Base-by-base conservation (phyloP, 2,797 vertebrate genomes). In the Dendrocincla fuliginosa region DNA sequence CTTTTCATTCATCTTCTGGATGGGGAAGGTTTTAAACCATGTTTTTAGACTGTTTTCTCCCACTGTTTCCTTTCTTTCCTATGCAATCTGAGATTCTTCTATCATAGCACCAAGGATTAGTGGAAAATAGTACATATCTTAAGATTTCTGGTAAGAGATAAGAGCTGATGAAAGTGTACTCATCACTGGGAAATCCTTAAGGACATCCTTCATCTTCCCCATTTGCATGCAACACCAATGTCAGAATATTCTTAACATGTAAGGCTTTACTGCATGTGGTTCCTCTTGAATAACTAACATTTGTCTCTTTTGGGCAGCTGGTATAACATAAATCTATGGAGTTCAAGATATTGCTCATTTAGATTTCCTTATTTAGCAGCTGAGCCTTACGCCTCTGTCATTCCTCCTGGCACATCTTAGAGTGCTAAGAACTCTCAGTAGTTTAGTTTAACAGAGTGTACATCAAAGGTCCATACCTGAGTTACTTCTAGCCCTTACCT, bases 331-430 rank as follows among this genome's bases (percentile, higher is more conserved):
- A 73, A 86, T 67, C 76, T 78, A 55, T 49, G 42, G 69, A 93
- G 55, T 86, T 82, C 55, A 41, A 91, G 84, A 69, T 73, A 94
- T 19, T 82, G 76, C 52, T 93, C 73, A 84, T 91, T 95, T 91
- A 79, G 41, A 67, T 88, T 90, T 88, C 84, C 37, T 90, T 84
- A 70, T 92, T 95, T 94, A 92, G 63, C 63, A 78, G 59, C 63
- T 86, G 76, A 91, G 52, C 52, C 55, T 94, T 80, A 69, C 7
- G 6, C 63, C 52, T 84, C 88, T 76, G 74, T 87, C 74, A 76
- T 84, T 92, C 88, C 64, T 95, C 47, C 89, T 90, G 69, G 71
- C 70, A 69, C 52, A 56, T 84, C 73, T 81, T 84, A 37, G 52
- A 70, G 47, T 56, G 59, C 46, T 79, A 95, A 79, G 64, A 77